phyloP scores from a whole-genome alignment of 2,113 vertebrate species.

The Myxocyprinus asiaticus region DNA sequence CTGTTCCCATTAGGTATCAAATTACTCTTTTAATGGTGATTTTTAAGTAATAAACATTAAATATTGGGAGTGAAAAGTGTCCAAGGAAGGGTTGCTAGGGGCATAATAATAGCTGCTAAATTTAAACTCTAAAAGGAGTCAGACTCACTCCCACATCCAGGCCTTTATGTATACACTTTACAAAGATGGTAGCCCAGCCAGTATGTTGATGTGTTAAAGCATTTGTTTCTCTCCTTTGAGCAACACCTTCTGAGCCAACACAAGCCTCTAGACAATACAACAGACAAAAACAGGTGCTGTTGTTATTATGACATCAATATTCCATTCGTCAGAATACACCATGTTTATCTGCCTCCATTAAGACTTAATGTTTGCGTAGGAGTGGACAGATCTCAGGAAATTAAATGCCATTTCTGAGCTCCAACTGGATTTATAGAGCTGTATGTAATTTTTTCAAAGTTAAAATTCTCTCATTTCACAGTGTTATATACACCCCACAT shows the following conservation, averaged over 20 bases:
- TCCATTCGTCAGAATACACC: background rate
- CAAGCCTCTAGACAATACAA: slow-evolving; percentile 23
- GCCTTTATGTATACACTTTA: background rate
- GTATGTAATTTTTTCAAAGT: background rate
- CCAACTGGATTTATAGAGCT: background rate
- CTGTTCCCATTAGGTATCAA: no score
- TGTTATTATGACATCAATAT: slow-evolving; percentile 15
- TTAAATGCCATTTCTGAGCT: slow-evolving; percentile 1
- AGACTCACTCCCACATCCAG: no score
- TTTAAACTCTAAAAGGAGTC: background rate
- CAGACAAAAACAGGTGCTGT: slow-evolving; percentile 25
- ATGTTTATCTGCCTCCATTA: background rate
- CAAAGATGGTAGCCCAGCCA: slow-evolving; percentile 10
- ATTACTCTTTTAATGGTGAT: background rate
- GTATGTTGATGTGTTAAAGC: background rate
- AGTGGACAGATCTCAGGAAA: background rate
- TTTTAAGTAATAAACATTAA: background rate
- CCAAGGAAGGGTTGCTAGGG: background rate
- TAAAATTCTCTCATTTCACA: no score
- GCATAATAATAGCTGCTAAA: slow-evolving; percentile 4
- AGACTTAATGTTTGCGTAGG: background rate
- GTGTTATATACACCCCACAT: no score
- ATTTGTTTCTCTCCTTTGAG: slow-evolving; percentile 22
- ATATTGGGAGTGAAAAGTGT: background rate
- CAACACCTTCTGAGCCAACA: slow-evolving; percentile 7